These are phyloP conservation scores for Mellivora capensis DNA, from an alignment of 2,113 vertebrate species.

Conservation along the genomic window DNA sequence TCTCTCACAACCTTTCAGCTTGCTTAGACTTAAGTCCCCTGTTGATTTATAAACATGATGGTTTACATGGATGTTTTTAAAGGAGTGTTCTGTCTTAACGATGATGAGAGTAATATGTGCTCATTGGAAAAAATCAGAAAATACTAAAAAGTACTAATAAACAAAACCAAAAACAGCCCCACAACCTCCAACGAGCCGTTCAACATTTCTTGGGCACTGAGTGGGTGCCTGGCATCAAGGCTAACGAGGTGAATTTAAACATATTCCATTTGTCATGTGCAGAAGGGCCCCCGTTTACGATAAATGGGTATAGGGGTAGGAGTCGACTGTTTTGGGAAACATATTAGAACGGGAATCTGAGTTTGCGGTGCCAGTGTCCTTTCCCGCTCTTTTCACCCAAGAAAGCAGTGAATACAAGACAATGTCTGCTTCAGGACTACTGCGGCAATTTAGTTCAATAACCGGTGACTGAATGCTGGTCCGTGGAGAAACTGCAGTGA, in stretches of 20 bases:
- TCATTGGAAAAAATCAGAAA: neutral
- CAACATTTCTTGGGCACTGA: neutral
- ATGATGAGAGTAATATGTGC: neutral
- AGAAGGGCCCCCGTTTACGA: neutral
- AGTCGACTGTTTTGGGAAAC: neutral
- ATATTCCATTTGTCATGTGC: fast-evolving
- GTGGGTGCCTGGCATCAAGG: fast-evolving
- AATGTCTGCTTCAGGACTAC: neutral
- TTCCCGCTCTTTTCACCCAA: neutral
- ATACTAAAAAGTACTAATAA: neutral
- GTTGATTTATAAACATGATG: neutral
- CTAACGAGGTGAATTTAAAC: neutral
- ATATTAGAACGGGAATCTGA: neutral
- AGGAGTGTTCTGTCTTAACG: neutral
- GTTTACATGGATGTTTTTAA: neutral
- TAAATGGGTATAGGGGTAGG: neutral
- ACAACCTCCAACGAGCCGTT: neutral
- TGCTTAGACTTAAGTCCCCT: neutral
- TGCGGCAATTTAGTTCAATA: neutral
- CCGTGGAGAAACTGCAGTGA: neutral
- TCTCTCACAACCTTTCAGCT: neutral
- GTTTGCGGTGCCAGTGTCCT: neutral
- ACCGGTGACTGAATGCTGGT: neutral
- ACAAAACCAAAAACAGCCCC: neutral
- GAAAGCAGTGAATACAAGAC: neutral